phyloP scores from a whole-genome alignment of 2,888 invertebrate species.

The Hypsopygia costalis region DNA sequence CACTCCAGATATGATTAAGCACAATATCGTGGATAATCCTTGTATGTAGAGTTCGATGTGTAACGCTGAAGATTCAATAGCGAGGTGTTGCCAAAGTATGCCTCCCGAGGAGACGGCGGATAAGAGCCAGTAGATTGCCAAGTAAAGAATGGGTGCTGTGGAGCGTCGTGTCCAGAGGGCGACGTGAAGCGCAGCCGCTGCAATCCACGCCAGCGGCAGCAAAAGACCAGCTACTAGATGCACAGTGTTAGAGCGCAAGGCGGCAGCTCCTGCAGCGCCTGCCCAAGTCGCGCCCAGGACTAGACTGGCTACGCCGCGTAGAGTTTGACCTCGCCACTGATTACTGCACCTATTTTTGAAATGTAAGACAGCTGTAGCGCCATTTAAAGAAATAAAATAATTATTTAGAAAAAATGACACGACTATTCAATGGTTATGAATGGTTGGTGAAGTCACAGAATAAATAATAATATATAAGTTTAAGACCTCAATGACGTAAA shows the following conservation, averaged over 20 bases:
- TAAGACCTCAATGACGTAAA: too few relatives aligned
- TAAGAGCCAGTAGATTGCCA: slow-evolving; percentile 68
- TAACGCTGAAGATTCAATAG: slow-evolving; percentile 25
- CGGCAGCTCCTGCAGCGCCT: slow-evolving; percentile 49
- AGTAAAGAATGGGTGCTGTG: slow-evolving; percentile 64
- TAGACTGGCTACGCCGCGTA: slow-evolving; percentile 56
- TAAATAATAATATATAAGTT: too few relatives aligned
- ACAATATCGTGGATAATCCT: slow-evolving; percentile 40
- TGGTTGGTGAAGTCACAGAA: too few relatives aligned
- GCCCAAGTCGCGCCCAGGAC: slow-evolving; percentile 50
- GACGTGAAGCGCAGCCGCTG: slow-evolving; percentile 61
- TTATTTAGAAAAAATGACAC: too few relatives aligned
- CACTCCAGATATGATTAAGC: slow-evolving; percentile 47
- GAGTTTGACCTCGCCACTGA: slow-evolving; percentile 60
- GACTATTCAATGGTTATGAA: too few relatives aligned
- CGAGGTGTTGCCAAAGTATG: slow-evolving; percentile 44
- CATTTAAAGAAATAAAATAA: too few relatives aligned
- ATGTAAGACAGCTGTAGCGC: too few relatives aligned
- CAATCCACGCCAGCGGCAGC: slow-evolving; percentile 62
- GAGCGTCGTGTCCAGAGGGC: slow-evolving; percentile 59
- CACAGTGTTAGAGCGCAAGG: slow-evolving; percentile 47
- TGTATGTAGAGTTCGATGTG: slow-evolving; percentile 57
- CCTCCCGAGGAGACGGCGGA: slow-evolving; percentile 48
- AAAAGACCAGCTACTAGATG: slow-evolving; percentile 49
- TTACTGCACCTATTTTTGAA: slow-evolving; percentile 22